Conservation (phyloP, 2,888 invertebrate genomes). For the Panopea generosa region DNA sequence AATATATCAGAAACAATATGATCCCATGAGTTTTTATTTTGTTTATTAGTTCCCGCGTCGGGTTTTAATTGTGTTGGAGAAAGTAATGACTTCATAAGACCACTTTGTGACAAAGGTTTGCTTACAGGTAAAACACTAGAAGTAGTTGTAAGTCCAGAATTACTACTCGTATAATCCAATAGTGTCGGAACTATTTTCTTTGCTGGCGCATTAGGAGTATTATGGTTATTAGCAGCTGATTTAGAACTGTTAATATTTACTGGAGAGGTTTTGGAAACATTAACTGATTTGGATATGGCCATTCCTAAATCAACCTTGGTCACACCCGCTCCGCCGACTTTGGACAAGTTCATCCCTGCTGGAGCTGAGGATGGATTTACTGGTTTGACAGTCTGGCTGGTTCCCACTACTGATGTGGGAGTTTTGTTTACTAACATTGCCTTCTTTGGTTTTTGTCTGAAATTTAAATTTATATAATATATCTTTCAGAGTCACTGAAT, state of each 20-base stretch:
- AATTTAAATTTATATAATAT: slow-evolving; percentile 18
- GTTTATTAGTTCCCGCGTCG: slow-evolving; percentile 29
- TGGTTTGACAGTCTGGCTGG: slow-evolving; percentile 17
- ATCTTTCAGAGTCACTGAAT: too few species aligned
- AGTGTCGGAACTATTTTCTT: slow-evolving; percentile 55
- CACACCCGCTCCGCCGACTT: slow-evolving; percentile 14
- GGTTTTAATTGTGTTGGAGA: slow-evolving; percentile 16
- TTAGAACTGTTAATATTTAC: slow-evolving; percentile 19
- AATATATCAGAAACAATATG: slow-evolving; percentile 69
- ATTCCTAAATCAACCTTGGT: neutral
- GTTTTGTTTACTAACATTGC: slow-evolving; percentile 62
- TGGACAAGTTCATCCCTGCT: slow-evolving; percentile 30
- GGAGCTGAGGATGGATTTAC: slow-evolving; percentile 29
- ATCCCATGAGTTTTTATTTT: slow-evolving; percentile 59
- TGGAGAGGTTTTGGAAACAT: slow-evolving; percentile 32
- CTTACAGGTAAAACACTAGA: neutral
- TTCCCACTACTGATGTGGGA: slow-evolving; percentile 44
- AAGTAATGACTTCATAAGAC: slow-evolving; percentile 4
- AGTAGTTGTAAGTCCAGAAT: slow-evolving; percentile 5
- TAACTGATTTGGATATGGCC: neutral
- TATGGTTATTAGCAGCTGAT: slow-evolving; percentile 12
- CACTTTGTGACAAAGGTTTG: neutral
- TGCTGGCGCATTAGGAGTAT: slow-evolving; percentile 19
- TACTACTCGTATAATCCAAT: slow-evolving; percentile 59
- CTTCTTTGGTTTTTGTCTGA: slow-evolving; percentile 74